phyloP scores from a whole-genome alignment of 2,113 vertebrate genomes.

The Phaethornis superciliosus region DNA sequence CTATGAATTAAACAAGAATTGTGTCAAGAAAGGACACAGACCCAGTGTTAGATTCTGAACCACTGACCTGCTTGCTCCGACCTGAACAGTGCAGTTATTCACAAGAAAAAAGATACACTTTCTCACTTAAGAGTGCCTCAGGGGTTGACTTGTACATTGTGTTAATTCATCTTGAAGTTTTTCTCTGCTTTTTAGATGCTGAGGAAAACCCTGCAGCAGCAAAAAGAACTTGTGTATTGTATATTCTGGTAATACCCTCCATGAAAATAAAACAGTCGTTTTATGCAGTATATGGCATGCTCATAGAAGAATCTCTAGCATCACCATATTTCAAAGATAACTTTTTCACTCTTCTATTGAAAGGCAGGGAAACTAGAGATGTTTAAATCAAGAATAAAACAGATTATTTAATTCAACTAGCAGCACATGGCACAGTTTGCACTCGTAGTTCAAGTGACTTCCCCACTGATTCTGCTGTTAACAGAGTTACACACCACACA shows the following conservation, averaged over 20 bases:
- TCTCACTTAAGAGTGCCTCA: conserved; percentile 33
- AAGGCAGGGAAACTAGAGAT: not conserved
- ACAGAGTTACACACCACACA: not conserved
- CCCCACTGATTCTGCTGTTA: not conserved
- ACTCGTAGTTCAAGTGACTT: not conserved
- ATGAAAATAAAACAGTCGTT: not conserved
- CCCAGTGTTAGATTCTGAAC: not conserved
- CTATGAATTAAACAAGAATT: not conserved
- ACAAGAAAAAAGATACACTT: conserved; percentile 38
- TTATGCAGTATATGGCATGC: not conserved
- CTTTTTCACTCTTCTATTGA: not conserved
- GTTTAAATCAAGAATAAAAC: not conserved
- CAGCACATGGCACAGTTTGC: not conserved
- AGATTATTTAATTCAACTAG: not conserved
- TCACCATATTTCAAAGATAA: not conserved
- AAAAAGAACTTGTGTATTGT: not conserved
- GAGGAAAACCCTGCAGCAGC: not conserved
- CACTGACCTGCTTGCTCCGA: conserved; percentile 19
- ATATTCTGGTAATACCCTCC: not conserved
- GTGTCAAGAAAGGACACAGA: conserved; percentile 13
- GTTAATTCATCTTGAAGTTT: conserved; percentile 30
- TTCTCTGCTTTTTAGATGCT: not conserved
- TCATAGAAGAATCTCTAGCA: not conserved
- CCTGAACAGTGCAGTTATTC: conserved; percentile 48
- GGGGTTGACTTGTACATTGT: not conserved